phyloP scores from a whole-genome alignment of 2,113 vertebrate genomes.

The Xiphias gladius region DNA sequence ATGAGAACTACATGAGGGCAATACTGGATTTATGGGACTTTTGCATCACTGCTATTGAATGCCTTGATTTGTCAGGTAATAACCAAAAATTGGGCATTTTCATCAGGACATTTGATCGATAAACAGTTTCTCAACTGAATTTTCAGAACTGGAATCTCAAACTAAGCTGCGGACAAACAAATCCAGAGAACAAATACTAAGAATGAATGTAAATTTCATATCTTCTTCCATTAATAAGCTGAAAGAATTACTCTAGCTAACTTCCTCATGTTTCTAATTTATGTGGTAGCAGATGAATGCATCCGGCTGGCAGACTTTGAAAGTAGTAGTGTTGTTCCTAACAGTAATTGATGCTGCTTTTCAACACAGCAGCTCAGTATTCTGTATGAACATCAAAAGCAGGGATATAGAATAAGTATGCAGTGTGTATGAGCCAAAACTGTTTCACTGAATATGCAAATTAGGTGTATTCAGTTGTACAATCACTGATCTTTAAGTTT shows the following conservation, averaged over 20 bases:
- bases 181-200: background rate
- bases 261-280: slow-evolving; percentile 23
- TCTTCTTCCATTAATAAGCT: slow-evolving; percentile 12
- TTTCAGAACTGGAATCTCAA: slow-evolving; percentile 1
- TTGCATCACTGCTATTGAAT: background rate
- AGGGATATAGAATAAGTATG: slow-evolving; percentile 11
- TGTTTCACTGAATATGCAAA: slow-evolving; percentile 30
- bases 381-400: background rate
- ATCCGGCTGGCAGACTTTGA: background rate
- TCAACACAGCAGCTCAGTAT: slow-evolving; percentile 29
- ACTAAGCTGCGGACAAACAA: background rate
- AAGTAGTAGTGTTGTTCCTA: background rate
- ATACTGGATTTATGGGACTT: background rate
- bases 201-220: background rate
- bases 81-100: background rate
- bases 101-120: background rate
- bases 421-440: slow-evolving; percentile 16
- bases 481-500: slow-evolving; percentile 47
- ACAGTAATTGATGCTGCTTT: slow-evolving; percentile 22
- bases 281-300: slow-evolving; percentile 25
- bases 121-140: background rate
- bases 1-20: background rate
- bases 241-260: slow-evolving; percentile 2
- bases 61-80: background rate
- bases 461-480: slow-evolving; percentile 22